Percentiles rank a stretch among this genome's conserved stretches.
Conservation (phyloP, 2,797 vertebrate genomes). For the Ibycter americanus region DNA sequence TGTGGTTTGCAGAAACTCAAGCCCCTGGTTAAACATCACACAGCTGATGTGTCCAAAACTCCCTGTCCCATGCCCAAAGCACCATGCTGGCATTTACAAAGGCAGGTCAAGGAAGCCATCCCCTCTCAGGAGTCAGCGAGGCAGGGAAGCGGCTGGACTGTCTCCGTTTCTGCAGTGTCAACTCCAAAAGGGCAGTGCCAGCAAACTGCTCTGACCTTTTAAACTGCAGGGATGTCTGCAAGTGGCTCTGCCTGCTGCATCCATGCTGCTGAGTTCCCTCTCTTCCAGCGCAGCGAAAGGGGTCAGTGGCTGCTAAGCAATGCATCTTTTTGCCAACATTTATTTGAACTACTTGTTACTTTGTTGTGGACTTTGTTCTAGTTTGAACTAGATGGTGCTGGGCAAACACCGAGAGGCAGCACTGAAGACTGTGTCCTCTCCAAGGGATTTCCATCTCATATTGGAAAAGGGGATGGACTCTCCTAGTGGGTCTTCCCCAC, state of each 20-base stretch:
- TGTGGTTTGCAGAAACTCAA: background rate
- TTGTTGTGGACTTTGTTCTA: background rate
- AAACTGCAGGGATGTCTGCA: fast-evolving
- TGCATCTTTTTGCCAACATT: background rate
- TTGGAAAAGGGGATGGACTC: background rate
- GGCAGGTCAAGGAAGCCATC: background rate
- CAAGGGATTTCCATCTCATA: background rate
- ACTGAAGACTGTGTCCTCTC: background rate
- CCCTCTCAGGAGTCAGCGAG: background rate
- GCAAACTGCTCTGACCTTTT: background rate
- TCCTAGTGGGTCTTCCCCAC: background rate
- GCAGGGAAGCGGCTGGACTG: background rate
- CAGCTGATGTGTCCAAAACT: background rate
- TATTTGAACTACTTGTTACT: background rate
- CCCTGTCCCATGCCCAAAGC: background rate
- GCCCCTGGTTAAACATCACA: background rate
- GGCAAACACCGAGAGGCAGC: background rate
- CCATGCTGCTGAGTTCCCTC: fast-evolving
- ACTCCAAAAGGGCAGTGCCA: background rate
- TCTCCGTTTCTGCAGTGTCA: background rate
- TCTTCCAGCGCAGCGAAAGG: background rate
- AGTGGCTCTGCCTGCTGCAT: background rate
- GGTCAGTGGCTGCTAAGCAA: background rate
- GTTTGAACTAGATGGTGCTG: background rate
- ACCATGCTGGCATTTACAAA: background rate